Evolutionary conservation across 2,888 invertebrate species (phyloP).

Genomic region (Thymelicus sylvestris): DNA sequence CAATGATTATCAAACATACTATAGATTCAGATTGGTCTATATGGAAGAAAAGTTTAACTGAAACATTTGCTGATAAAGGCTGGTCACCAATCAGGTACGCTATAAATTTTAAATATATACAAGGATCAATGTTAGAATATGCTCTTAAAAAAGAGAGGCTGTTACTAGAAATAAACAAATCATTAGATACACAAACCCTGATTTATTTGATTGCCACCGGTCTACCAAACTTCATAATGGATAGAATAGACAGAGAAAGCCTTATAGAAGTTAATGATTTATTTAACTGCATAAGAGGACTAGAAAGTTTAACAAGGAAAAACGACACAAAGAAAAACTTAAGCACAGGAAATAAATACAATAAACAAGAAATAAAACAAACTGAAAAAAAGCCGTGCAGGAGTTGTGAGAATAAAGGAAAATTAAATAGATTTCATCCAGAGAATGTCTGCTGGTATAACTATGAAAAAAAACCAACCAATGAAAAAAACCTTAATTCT

Average conservation of each 20-base stretch:
- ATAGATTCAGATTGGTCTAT: slow-evolving; percentile 37
- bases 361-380: slow-evolving; percentile 19
- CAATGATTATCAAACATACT: slow-evolving; percentile 40
- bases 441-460: slow-evolving; percentile 21
- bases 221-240: slow-evolving; percentile 37
- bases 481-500: slow-evolving; percentile 12
- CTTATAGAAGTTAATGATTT: slow-evolving; percentile 38
- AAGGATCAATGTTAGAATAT: slow-evolving; percentile 42
- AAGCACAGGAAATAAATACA: slow-evolving; percentile 17
- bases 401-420: slow-evolving; percentile 20
- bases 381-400: slow-evolving; percentile 13
- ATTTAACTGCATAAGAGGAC: slow-evolving; percentile 34
- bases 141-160: slow-evolving; percentile 41
- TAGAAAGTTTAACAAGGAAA: slow-evolving; percentile 23
- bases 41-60: slow-evolving; percentile 38
- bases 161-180: slow-evolving; percentile 40
- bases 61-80: slow-evolving; percentile 48
- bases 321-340: slow-evolving; percentile 14
- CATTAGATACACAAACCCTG: slow-evolving; percentile 36
- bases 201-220: slow-evolving; percentile 38
- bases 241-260: slow-evolving; percentile 38
- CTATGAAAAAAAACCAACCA: slow-evolving; percentile 5
- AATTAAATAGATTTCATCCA: slow-evolving; percentile 20
- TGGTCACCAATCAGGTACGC: slow-evolving; percentile 43
- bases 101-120: slow-evolving; percentile 36